phyloP scores from a whole-genome alignment of 2,888 invertebrate genomes.

The Campoplex capitator region DNA sequence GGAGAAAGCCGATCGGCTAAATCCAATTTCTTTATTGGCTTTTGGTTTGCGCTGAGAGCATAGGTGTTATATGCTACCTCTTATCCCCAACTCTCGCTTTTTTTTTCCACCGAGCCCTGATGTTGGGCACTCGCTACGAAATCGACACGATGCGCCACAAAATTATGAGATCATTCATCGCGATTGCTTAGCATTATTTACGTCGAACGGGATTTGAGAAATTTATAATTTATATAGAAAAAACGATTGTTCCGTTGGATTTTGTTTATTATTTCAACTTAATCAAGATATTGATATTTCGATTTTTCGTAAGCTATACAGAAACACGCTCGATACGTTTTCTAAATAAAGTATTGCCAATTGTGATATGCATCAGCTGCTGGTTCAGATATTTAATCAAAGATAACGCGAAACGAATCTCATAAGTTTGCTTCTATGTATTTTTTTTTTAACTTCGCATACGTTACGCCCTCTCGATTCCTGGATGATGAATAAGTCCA shows the following conservation, averaged over 20 bases:
- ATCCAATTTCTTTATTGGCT: constrained; percentile 85
- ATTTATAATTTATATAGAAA: no score
- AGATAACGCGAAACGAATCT: not conserved
- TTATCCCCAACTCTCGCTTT: not conserved
- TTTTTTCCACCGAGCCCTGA: constrained; percentile 10
- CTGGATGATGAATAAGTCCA: not conserved
- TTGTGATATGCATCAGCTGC: no score
- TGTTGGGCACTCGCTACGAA: constrained; percentile 31
- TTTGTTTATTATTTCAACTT: no score
- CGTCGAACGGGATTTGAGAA: constrained; percentile 23
- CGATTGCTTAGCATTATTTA: constrained; percentile 55
- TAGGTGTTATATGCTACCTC: constrained; percentile 60
- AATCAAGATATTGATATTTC: no score
- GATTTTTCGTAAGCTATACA: no score
- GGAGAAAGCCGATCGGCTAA: constrained; percentile 81
- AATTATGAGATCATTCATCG: constrained; percentile 69
- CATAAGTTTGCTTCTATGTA: not conserved
- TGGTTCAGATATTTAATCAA: not conserved
- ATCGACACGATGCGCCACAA: constrained; percentile 30
- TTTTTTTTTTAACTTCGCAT: not conserved
- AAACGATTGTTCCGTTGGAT: no score
- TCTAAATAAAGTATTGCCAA: no score
- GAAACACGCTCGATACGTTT: no score
- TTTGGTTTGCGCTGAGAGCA: constrained; percentile 73
- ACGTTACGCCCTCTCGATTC: not conserved